Evolutionary conservation across 1,140 invertebrate genomes (phyloP), one percentile per base, ranked within the genome.

Genomic region (Mercenaria mercenaria): DNA sequence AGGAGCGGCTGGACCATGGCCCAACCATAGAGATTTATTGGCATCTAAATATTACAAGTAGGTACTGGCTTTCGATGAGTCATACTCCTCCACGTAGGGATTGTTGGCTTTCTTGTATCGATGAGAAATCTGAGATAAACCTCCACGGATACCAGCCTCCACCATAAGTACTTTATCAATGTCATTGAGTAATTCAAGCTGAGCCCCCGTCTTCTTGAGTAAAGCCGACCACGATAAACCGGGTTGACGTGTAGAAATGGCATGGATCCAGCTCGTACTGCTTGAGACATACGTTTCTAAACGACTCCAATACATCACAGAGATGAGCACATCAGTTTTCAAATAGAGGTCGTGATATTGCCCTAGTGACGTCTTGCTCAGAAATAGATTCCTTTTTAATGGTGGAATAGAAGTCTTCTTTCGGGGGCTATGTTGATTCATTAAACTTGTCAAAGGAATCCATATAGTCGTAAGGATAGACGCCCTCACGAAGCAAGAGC

Each of bases 161-260:
- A 94, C 85, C 34, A 95, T 91, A 6, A 92, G 47, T 64, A 88
- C 52, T 87, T 91, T 92, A 64, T 93, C 93, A 23, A 80, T 59
- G 84, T 94, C 89, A 15, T 88, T 93, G 4, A 95, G 74, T 37
- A 94, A 79, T 81, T 95, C 90, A 37, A 95, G 61, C 56, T 93
- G 56, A 34, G 92, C 52, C 72, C 76, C 34, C 29, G 91, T 93
- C 69, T 90, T 82, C 89, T 94, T 93, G 56, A 95, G 74, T 20
- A 85, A 26, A 0, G 90, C 90, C 52, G 92, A 64, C 90, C 91
- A 93, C n/a, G 93, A 23, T 23, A 94, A 76, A 39, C 93, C 94
- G 8, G 61, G 93, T 90, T 20, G 89, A 41, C 20, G 90, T 94
- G 59, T 64, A 92, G 61, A 81, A 93, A 34, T 90, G 87, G 52